phyloP scores from a whole-genome alignment of 2,113 vertebrate genomes.

The Ictalurus furcatus region DNA sequence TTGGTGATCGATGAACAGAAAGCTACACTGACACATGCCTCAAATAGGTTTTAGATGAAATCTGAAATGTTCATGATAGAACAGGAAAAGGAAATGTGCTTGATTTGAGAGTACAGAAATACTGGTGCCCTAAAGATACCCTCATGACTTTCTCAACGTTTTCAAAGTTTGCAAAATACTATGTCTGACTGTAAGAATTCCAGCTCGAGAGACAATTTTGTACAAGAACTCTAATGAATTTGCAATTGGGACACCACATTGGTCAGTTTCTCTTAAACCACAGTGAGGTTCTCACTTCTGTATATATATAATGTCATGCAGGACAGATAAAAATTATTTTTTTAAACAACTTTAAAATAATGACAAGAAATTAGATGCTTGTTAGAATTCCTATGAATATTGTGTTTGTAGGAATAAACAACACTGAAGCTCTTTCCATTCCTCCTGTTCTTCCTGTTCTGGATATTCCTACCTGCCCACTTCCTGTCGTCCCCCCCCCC shows the following conservation, averaged over 20 bases:
- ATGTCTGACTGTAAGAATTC: not conserved
- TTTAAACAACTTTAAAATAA: not conserved
- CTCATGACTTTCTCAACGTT: not conserved
- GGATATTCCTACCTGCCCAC: not conserved
- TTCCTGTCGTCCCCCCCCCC: constrained; percentile 1
- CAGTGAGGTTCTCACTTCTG: not conserved
- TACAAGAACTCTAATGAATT: not conserved
- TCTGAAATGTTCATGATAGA: not conserved
- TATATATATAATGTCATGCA: not conserved
- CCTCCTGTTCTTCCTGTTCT: not conserved
- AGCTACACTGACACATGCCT: not conserved
- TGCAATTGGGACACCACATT: not conserved
- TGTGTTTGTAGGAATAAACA: not conserved
- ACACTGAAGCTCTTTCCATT: not conserved
- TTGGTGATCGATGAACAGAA: not conserved
- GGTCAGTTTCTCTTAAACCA: not conserved
- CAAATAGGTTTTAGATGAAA: not conserved
- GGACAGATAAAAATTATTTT: not conserved
- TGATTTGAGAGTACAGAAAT: not conserved
- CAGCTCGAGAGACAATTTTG: not conserved
- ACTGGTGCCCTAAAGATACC: not conserved
- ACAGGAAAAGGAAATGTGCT: constrained; percentile 1
- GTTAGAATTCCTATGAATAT: not conserved
- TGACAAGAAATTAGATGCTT: not conserved
- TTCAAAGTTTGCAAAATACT: not conserved